Conservation (phyloP, 2,797 vertebrate genomes). For the Aldrovandia affinis region DNA sequence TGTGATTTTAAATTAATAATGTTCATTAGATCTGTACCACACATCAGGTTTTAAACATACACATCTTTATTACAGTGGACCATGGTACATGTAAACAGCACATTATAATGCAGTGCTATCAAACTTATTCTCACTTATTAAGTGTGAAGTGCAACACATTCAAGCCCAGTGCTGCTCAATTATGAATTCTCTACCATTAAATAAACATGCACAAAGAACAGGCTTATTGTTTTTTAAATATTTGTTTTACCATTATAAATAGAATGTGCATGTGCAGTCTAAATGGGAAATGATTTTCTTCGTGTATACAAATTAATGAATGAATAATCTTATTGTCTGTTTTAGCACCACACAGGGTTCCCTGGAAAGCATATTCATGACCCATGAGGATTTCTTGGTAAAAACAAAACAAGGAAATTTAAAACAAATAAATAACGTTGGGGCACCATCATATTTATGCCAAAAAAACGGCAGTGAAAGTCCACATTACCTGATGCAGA, state of each 20-base stretch:
- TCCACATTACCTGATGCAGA: neutral
- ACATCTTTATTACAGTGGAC: neutral
- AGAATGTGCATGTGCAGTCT: neutral
- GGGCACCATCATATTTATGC: neutral
- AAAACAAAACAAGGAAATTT: neutral
- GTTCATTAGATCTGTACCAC: neutral
- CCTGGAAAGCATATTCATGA: neutral
- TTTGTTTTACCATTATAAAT: neutral
- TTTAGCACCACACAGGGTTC: neutral
- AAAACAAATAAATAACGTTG: neutral
- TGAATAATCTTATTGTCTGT: too few species aligned
- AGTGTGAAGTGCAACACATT: neutral
- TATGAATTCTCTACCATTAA: too few species aligned
- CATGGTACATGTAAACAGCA: neutral
- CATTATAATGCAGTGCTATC: neutral
- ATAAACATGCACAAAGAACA: neutral
- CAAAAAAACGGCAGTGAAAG: neutral
- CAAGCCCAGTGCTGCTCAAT: neutral
- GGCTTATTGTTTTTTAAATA: neutral
- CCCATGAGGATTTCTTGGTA: neutral
- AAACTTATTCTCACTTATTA: neutral
- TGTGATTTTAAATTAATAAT: neutral
- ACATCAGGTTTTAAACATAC: neutral
- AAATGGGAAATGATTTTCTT: neutral
- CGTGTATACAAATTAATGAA: neutral